phyloP scores from a whole-genome alignment of 2,797 vertebrate genomes.

The Eutrigla gurnardus region DNA sequence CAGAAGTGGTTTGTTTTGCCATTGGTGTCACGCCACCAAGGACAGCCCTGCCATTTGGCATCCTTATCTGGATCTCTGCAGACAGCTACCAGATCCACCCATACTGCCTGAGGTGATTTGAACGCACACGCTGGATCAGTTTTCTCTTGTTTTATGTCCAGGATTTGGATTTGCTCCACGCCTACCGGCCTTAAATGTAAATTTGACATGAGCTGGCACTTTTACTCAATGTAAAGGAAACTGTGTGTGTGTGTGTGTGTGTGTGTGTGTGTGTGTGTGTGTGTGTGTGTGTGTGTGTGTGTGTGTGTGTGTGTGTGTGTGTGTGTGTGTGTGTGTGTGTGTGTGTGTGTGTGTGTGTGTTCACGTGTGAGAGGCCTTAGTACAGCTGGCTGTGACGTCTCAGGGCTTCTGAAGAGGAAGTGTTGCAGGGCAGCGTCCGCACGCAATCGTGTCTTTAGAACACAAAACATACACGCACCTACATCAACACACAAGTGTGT shows the following conservation, averaged over 20 bases:
- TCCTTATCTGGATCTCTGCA: constrained; percentile 66
- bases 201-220: constrained; percentile 16
- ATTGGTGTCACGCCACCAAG: constrained; percentile 72
- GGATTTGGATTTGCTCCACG: constrained; percentile 16
- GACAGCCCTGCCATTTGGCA: constrained; percentile 67
- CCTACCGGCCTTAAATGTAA: background rate
- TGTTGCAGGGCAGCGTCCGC: constrained; percentile 56
- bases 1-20: constrained; percentile 78
- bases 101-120: constrained; percentile 24
- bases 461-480: constrained; percentile 48
- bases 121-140: constrained; percentile 29
- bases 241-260: constrained; percentile 18
- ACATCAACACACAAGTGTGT: constrained; percentile 11
- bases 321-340: too few species aligned
- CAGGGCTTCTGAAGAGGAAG: constrained; percentile 68
- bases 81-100: constrained; percentile 62
- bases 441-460: constrained; percentile 61
- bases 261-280: constrained; percentile 32
- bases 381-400: constrained; percentile 62
- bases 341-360: constrained; percentile 11
- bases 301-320: constrained; percentile 10
- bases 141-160: constrained; percentile 40
- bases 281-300: constrained; percentile 28
- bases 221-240: background rate
- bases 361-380: constrained; percentile 43